phyloP scores from a whole-genome alignment of 2,888 invertebrate species.

The Netelia inedita region DNA sequence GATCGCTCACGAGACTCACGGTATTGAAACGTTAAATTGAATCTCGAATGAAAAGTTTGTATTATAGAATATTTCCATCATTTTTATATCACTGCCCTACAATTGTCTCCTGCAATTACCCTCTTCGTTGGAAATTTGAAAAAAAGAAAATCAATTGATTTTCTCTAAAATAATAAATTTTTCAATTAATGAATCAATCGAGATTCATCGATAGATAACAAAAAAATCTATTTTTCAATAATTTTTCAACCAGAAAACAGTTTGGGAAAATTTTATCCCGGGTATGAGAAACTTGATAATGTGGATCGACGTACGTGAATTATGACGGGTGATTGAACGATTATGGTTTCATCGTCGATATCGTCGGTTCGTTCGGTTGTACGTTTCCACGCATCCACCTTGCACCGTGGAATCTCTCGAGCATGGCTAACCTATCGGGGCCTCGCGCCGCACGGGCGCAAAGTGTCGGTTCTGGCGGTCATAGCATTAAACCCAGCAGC shows the following conservation, averaged over 20 bases:
- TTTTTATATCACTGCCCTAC: background rate
- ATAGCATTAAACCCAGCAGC: slow-evolving; percentile 52
- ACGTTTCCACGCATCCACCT: slow-evolving; percentile 24
- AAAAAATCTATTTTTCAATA: background rate
- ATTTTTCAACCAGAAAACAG: background rate
- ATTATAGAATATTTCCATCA: slow-evolving; percentile 26
- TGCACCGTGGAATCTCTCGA: slow-evolving; percentile 19
- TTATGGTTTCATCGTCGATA: slow-evolving; percentile 35
- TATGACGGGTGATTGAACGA: slow-evolving; percentile 37
- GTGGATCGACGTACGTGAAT: slow-evolving; percentile 25
- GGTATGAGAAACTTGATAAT: slow-evolving; percentile 2
- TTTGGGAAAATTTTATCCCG: slow-evolving; percentile 1
- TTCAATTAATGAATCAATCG: background rate
- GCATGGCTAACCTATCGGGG: slow-evolving; percentile 14
- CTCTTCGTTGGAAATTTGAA: background rate
- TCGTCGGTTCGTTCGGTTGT: slow-evolving; percentile 1
- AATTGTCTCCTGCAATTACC: background rate
- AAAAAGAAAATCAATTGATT: background rate
- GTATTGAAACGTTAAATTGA: slow-evolving; percentile 60
- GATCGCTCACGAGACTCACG: slow-evolving; percentile 52
- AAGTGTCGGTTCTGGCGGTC: slow-evolving; percentile 46
- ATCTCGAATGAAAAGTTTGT: slow-evolving; percentile 39
- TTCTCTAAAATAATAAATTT: background rate
- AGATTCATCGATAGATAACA: background rate
- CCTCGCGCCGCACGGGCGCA: slow-evolving; percentile 16